These are phyloP conservation scores for Polyommatus icarus DNA, from an alignment of 2,888 invertebrate species.

Conservation along the genomic window DNA sequence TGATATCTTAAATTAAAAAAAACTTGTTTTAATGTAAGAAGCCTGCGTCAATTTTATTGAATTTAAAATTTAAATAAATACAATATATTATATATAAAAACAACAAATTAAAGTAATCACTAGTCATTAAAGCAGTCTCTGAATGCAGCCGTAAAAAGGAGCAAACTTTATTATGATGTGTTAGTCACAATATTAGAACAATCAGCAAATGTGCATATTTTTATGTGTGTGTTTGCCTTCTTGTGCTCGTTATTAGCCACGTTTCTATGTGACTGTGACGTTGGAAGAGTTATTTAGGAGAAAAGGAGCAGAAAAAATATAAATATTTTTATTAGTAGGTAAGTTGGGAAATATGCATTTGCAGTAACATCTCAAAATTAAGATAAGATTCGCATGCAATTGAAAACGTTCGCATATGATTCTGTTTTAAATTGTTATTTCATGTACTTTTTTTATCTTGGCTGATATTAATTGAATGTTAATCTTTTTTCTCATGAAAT, in stretches of 20 bases:
- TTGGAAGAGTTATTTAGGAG: background rate
- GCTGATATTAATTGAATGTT: background rate
- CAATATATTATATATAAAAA: background rate
- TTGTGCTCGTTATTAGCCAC: background rate
- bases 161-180: background rate
- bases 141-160: background rate
- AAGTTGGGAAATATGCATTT: background rate
- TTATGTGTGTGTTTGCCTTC: too few species aligned
- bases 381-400: background rate
- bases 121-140: background rate
- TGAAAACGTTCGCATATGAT: background rate
- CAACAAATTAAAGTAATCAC: background rate
- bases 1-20: background rate
- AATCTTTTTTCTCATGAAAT: background rate
- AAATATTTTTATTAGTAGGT: background rate
- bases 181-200: background rate
- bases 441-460: background rate
- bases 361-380: too few species aligned
- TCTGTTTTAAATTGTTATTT: too few species aligned
- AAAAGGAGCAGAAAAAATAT: too few species aligned
- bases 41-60: too few species aligned
- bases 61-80: too few species aligned
- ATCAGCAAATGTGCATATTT: background rate
- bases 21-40: too few species aligned
- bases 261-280: background rate